Conservation (phyloP, 2,797 vertebrate genomes). For the Moxostoma hubbsi region DNA sequence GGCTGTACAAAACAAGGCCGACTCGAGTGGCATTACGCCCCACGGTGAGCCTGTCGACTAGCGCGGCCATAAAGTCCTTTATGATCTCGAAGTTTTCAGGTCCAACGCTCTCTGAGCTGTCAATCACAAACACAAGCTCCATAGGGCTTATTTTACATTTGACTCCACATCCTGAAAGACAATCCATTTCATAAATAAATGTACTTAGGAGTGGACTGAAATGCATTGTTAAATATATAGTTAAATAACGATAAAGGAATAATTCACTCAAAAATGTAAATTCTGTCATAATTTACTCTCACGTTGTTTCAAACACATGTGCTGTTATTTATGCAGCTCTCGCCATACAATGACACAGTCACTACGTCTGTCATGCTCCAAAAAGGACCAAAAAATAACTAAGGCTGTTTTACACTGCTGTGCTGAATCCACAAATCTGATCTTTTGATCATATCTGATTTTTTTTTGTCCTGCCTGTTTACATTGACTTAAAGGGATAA, state of each 20-base stretch:
- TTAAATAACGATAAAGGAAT: background rate
- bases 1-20: conserved; percentile 88
- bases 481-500: background rate
- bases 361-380: too few species aligned
- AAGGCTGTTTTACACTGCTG: too few species aligned
- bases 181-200: background rate
- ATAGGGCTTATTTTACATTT: conserved; percentile 92
- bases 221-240: background rate
- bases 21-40: conserved; percentile 88
- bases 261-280: too few species aligned
- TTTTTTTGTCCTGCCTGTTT: conserved; percentile 29
- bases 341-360: too few species aligned
- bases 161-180: conserved; percentile 83
- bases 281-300: too few species aligned
- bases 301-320: too few species aligned
- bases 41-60: conserved; percentile 88
- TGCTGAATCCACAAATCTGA: conserved; percentile 15
- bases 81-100: conserved; percentile 92
- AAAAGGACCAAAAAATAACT: too few species aligned
- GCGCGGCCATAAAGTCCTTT: conserved; percentile 87
- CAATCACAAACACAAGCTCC: conserved; percentile 94
- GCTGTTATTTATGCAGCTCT: too few species aligned
- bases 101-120: conserved; percentile 93
- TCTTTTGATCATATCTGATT: conserved; percentile 19
- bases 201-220: background rate